Conservation (phyloP, 2,888 invertebrate species). For the Meghimatium bilineatum region DNA sequence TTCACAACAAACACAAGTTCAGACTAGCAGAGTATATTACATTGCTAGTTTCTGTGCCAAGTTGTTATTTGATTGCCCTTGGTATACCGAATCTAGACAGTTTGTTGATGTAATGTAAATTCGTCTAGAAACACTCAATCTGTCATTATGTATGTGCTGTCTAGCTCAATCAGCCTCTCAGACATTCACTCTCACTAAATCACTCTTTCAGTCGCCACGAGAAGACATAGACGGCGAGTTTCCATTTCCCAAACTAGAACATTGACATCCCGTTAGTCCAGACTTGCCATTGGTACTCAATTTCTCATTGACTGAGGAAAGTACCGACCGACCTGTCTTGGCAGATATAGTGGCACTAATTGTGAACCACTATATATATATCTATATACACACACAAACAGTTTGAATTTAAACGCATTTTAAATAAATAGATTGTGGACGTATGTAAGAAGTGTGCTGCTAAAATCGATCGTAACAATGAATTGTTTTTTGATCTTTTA, state of each 20-base stretch:
- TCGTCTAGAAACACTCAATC: neutral
- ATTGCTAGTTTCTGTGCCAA: neutral
- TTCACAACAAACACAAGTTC: no score
- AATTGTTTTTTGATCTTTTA: no score
- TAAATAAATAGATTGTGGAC: no score
- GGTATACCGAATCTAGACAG: neutral
- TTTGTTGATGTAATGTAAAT: neutral
- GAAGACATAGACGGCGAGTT: neutral
- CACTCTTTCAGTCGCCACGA: neutral
- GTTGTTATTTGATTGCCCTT: neutral
- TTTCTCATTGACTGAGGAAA: neutral
- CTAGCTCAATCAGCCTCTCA: neutral
- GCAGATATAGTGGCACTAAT: neutral
- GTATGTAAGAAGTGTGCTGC: no score
- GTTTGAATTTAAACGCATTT: no score
- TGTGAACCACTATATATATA: neutral
- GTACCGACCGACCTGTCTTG: neutral
- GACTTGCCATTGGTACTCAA: neutral
- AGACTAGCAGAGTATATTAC: no score
- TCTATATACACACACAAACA: no score
- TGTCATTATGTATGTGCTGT: neutral
- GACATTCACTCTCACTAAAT: neutral
- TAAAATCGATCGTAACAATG: no score
- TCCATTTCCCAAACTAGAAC: neutral
- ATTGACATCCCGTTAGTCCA: neutral